A percentile compares a stretch with the other conserved stretches of the same genome.
These are phyloP conservation scores for Eupsilia transversa DNA, from an alignment of 2,888 invertebrate genomes.

Conservation along the genomic window DNA sequence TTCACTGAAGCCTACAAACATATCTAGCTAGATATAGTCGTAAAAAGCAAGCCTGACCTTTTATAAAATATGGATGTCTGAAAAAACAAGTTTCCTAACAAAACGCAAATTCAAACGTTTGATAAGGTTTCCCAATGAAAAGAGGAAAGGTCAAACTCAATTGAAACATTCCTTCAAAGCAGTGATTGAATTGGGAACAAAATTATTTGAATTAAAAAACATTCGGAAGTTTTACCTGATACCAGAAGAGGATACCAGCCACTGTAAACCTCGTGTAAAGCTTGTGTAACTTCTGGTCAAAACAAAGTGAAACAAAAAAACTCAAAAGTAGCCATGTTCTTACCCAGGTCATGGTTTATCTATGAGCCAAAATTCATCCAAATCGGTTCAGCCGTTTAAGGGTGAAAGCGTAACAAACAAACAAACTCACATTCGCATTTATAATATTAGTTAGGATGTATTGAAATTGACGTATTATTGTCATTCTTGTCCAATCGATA, in stretches of 20 bases:
- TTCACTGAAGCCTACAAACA: neutral
- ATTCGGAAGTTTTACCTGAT: neutral
- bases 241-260: no score
- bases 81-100: conserved; percentile 26
- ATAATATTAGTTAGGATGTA: no score
- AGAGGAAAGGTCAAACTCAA: conserved; percentile 31
- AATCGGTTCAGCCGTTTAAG: no score
- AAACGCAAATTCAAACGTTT: conserved; percentile 35
- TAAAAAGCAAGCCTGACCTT: conserved; percentile 1
- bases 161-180: conserved; percentile 40
- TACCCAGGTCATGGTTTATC: no score
- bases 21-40: no score
- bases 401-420: no score
- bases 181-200: conserved; percentile 16
- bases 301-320: neutral
- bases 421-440: no score
- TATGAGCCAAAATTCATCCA: no score
- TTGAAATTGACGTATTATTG: neutral
- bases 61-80: conserved; percentile 6
- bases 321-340: no score
- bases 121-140: conserved; percentile 19
- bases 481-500: neutral
- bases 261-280: neutral
- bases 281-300: neutral
- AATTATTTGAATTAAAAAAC: conserved; percentile 27